Evolutionary conservation across 1,140 invertebrate species (phyloP).

Genomic region (Drosophila tani): DNA sequence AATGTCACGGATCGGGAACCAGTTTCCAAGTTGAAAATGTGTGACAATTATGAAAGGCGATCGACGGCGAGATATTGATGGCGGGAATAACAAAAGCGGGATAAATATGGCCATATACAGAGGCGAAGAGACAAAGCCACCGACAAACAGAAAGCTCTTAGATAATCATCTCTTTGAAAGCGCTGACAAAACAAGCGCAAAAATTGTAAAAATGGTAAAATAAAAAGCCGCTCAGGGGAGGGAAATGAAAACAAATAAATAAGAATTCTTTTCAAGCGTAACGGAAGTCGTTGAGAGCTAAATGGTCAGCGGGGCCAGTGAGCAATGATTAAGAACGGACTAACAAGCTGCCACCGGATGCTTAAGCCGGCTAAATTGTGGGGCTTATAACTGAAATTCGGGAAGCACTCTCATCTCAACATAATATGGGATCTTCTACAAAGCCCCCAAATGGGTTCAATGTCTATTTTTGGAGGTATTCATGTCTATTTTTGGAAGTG

Average conservation of each 20-base stretch:
- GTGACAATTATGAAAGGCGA: slow-evolving; percentile 78
- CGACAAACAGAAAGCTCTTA: slow-evolving; percentile 49
- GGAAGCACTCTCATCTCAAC: slow-evolving; percentile 4
- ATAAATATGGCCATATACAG: neutral
- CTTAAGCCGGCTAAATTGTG: slow-evolving; percentile 38
- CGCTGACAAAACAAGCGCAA: slow-evolving; percentile 70
- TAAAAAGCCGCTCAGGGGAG: neutral
- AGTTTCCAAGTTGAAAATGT: slow-evolving; percentile 62
- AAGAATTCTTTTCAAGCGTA: slow-evolving; percentile 72
- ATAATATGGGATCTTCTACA: neutral
- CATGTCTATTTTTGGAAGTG: slow-evolving; percentile 5
- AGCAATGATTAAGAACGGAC: slow-evolving; percentile 51
- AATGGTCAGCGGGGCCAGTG: slow-evolving; percentile 68
- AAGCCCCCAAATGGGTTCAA: slow-evolving; percentile 10
- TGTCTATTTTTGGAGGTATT: slow-evolving; percentile 26
- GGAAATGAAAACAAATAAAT: slow-evolving; percentile 47
- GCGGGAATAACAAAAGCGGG: slow-evolving; percentile 57
- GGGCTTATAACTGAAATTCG: slow-evolving; percentile 41
- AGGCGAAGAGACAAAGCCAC: slow-evolving; percentile 23
- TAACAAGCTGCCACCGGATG: slow-evolving; percentile 57
- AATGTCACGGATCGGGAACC: slow-evolving; percentile 42
- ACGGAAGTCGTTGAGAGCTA: slow-evolving; percentile 75
- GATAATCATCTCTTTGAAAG: slow-evolving; percentile 67
- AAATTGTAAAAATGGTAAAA: slow-evolving; percentile 37
- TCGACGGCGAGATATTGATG: slow-evolving; percentile 66